These are phyloP conservation scores for Lithobates sylvaticus DNA, from an alignment of 2,797 vertebrate genomes.

Conservation along the genomic window DNA sequence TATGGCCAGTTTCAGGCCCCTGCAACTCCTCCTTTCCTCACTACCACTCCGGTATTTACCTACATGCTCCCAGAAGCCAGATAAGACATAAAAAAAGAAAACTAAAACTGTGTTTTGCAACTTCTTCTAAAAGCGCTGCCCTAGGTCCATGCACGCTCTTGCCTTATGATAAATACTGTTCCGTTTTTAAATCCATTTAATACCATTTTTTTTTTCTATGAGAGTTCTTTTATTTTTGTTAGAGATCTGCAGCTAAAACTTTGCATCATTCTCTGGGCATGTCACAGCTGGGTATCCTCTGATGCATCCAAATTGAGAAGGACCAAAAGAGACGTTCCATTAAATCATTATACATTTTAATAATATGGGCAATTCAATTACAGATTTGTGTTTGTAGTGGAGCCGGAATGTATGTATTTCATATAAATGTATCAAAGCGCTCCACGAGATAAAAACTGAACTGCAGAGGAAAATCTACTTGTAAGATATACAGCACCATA, in stretches of 20 bases:
- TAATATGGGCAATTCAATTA: constrained; percentile 57
- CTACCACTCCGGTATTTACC: too few species aligned
- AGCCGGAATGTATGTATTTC: constrained; percentile 37
- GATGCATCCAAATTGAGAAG: constrained; percentile 40
- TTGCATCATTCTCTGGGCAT: constrained; percentile 18
- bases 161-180: too few species aligned
- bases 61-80: too few species aligned
- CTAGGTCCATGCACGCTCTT: too few species aligned
- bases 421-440: constrained; percentile 49
- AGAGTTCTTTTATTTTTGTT: not conserved
- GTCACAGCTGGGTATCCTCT: constrained; percentile 36
- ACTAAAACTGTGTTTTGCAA: too few species aligned
- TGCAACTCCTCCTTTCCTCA: too few species aligned
- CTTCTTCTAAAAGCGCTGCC: too few species aligned
- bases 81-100: too few species aligned
- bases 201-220: not conserved
- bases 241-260: not conserved
- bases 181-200: not conserved
- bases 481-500: constrained; percentile 67
- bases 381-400: constrained; percentile 49
- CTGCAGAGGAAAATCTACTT: constrained; percentile 64
- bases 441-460: constrained; percentile 38
- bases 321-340: constrained; percentile 27
- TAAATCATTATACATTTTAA: constrained; percentile 56
- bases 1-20: too few species aligned